Percentiles rank a stretch among this genome's conserved stretches.
These are phyloP conservation scores for Carettochelys insculpta DNA, from an alignment of 2,113 vertebrate species.

Conservation along the genomic window DNA sequence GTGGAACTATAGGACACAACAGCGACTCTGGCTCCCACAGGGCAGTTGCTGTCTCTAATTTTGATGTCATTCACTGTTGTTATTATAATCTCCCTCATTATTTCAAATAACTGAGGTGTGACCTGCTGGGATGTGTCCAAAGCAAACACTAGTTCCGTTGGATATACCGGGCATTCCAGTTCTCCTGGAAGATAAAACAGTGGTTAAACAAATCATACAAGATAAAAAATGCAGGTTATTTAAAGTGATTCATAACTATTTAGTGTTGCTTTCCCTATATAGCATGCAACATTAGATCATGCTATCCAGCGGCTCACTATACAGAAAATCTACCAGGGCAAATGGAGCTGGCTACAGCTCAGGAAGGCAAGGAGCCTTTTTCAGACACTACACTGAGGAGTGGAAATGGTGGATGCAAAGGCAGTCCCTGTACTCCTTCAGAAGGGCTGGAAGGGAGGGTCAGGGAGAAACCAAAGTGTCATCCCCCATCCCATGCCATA, in stretches of 20 bases:
- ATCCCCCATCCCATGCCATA: background rate
- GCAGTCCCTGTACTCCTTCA: background rate
- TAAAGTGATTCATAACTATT: background rate
- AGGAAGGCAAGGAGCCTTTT: background rate
- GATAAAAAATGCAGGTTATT: background rate
- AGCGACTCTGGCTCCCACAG: conserved; percentile 41
- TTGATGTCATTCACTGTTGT: background rate
- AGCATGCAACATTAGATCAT: background rate
- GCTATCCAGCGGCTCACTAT: background rate
- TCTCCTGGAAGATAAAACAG: conserved; percentile 27
- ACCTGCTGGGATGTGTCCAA: conserved; percentile 55
- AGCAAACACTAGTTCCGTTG: conserved; percentile 62
- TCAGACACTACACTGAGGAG: background rate
- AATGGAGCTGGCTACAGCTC: background rate
- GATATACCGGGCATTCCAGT: conserved; percentile 54
- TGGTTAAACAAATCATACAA: background rate
- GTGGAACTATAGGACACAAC: conserved; percentile 45
- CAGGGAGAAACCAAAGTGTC: background rate
- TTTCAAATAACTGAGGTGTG: conserved; percentile 29
- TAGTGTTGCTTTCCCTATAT: background rate
- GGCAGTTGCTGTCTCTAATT: conserved; percentile 58
- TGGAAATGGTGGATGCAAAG: background rate
- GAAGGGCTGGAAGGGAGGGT: background rate
- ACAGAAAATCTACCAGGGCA: background rate
- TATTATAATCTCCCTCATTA: conserved; percentile 51